Evolutionary conservation across 2,797 vertebrate species (phyloP), one percentile per base, ranked within the genome.

Genomic region (Enteromius trimaculatus): DNA sequence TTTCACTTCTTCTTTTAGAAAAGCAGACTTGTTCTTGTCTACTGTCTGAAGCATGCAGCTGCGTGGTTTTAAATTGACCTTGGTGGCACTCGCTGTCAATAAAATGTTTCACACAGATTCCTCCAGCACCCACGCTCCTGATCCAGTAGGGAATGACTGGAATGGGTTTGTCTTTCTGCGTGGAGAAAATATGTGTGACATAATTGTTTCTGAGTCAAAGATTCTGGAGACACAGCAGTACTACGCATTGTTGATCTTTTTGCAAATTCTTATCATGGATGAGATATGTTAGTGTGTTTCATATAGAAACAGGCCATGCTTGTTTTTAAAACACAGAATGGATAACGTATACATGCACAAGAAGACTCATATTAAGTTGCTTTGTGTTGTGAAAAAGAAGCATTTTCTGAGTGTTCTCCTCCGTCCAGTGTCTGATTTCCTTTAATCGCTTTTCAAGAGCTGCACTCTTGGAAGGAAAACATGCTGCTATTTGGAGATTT

Each of bases 371-470:
- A 76, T 79, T 80, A 42, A 71, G n/a, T 80, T 60, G 34, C 44
- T 81, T 72, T 77, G 44, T 82, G 49, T 58, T 80, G 51, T 42
- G 69, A 80, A 62, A 77, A 64, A 74, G 21, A 85, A 47, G 62
- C 39, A 53, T 87, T 83, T 86, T 85, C 77, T 74, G 39, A 51
- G 44, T 71, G 31, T 66, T 86, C 84, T 86, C 60, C 70, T 79
- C 87, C 86, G 92, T 88, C 90, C 69, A 79, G 81, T 86, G 87
- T 89, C 90, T 88, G 86, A 88, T 89, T 90, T 90, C 88, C 74
- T 89, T 91, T 91, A 92, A 93, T 91, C 85, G 82, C 89, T 92
- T 94, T 94, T 93, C 90, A 93, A 93, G 91, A 90, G 83, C 82
- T 88, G 78, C 51, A 10, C 76, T 89, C 88, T 89, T 75, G 87